Evolutionary conservation across 1,140 invertebrate species (phyloP), one percentile per base, ranked within the genome.

Genomic region (Aphis gossypii): DNA sequence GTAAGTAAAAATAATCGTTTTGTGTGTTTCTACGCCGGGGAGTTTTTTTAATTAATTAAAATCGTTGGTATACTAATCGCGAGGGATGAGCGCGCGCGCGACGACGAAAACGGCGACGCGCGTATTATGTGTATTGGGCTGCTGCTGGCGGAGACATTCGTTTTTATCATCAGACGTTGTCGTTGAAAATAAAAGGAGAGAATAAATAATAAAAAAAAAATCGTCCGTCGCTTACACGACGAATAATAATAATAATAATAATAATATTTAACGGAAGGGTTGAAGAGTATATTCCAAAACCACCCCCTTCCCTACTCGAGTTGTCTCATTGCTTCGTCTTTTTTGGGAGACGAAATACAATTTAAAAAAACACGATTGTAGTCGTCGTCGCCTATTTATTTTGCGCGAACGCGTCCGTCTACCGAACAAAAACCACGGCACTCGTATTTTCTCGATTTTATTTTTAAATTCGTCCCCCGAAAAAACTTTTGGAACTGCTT

Each of bases 21-120:
- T 84, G 48, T 84, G 82, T 84, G 82, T 93, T 54, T 93, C 82
- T 41, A 46, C 46, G 48, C 46, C n/a, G 82, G 25, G 76, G 92
- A 86, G 82, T 44, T 93, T 93, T 93, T 92, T 93, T 93, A 93
- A 93, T 93, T 93, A 93, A 93, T 93, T 93, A 93, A 93, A 93
- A 93, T 86, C 76, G 35, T 21, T 35, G 92, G 92, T 60, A 41
- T 54, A 93, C 92, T 93, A 93, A 93, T 93, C 76, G 60, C 68
- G 38, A 86, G 76, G 76, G 82, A 84, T 30, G 91, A 82, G 68
- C 87, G n/a, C 48, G 46, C n/a, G 87, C 48, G 48, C 87, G 51
- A 35, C 48, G 30, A 35, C 48, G 87, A 38, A 46, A 30, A 35
- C 86, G 46, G 46, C 5, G 6, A 86, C 38, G 23, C 84, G 30